A percentile compares a stretch with the other conserved stretches of the same genome.
Conservation (phyloP, 2,888 invertebrate genomes). For the Catocala sponsa region DNA sequence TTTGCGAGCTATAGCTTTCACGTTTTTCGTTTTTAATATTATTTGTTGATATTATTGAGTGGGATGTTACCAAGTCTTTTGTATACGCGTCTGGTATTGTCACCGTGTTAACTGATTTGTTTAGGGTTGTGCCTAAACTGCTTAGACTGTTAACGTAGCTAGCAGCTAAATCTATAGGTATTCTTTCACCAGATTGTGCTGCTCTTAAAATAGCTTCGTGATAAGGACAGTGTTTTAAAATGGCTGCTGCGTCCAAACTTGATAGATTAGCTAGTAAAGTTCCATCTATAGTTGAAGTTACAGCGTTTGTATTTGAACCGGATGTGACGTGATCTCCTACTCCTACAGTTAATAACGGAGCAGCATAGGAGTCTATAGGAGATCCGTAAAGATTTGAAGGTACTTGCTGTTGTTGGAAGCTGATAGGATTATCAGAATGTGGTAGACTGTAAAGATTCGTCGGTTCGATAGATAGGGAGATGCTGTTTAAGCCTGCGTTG, state of each 20-base stretch:
- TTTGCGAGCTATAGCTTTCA: constrained; percentile 62
- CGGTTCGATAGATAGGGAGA: constrained; percentile 83
- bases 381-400: constrained; percentile 78
- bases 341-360: constrained; percentile 81
- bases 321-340: constrained; percentile 85
- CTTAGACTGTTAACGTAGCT: constrained; percentile 86
- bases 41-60: constrained; percentile 70
- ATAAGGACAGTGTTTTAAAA: constrained; percentile 84
- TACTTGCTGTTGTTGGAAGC: constrained; percentile 75
- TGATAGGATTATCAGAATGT: constrained; percentile 76
- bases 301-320: constrained; percentile 72
- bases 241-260: constrained; percentile 79
- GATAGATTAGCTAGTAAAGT: constrained; percentile 74
- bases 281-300: constrained; percentile 80
- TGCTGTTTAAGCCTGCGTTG: constrained; percentile 61
- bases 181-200: constrained; percentile 74
- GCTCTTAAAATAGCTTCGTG: constrained; percentile 85
- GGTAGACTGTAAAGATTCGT: constrained; percentile 86
- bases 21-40: constrained; percentile 54
- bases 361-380: constrained; percentile 85
- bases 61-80: constrained; percentile 73
- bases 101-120: constrained; percentile 74
- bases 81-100: constrained; percentile 64
- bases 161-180: constrained; percentile 83
- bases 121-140: constrained; percentile 83